A percentile compares a stretch with the other conserved stretches of the same genome.
Evolutionary conservation across 2,113 vertebrate genomes (phyloP).

Genomic region (Ariopsis seemanni): DNA sequence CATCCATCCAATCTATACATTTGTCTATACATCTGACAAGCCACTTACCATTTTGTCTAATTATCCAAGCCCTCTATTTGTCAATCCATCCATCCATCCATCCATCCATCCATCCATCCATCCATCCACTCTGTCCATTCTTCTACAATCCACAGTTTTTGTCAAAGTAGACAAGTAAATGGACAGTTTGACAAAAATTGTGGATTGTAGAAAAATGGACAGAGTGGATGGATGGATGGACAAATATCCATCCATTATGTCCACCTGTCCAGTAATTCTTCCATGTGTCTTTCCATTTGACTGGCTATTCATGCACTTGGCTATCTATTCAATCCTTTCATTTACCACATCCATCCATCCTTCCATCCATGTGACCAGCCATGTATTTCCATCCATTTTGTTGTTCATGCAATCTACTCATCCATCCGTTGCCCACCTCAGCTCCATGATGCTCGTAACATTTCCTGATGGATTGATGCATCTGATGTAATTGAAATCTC

Average conservation of each 20-base stretch:
- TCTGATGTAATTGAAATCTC: conserved; percentile 98
- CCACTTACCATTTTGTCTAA: not conserved
- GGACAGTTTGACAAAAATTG: not conserved
- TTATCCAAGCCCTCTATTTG: too few relatives aligned
- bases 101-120: too few relatives aligned
- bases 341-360: not conserved
- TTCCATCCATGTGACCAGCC: not conserved
- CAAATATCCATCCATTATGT: not conserved
- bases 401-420: not conserved
- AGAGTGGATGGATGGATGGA: too few relatives aligned
- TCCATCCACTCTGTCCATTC: not conserved
- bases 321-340: not conserved
- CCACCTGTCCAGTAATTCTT: not conserved
- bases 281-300: not conserved
- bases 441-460: conserved; percentile 94
- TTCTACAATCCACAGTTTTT: too few relatives aligned
- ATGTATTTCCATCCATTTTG: not conserved
- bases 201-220: not conserved
- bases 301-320: not conserved
- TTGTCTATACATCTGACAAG: not conserved
- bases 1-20: not conserved
- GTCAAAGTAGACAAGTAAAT: too few relatives aligned
- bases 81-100: too few relatives aligned
- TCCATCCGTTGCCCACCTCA: conserved; percentile 78
- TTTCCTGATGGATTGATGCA: conserved; percentile 95